phyloP scores from a whole-genome alignment of 2,797 vertebrate species.

The Leuciscus waleckii region DNA sequence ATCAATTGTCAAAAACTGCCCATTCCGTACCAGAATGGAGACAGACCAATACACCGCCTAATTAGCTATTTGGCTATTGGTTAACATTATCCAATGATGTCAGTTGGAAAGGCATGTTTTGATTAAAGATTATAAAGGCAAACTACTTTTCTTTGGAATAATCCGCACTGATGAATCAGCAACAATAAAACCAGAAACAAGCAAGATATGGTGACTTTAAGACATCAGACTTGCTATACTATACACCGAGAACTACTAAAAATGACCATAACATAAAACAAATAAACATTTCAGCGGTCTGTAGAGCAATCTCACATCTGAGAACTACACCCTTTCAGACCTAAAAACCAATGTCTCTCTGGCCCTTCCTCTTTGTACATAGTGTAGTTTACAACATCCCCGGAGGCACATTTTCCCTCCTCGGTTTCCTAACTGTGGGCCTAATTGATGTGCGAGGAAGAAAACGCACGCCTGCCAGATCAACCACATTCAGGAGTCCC shows the following conservation, averaged over 20 bases:
- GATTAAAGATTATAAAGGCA: slow-evolving; percentile 16
- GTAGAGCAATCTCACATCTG: slow-evolving; percentile 13
- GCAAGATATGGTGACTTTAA: background rate
- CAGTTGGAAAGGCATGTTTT: background rate
- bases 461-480: slow-evolving; percentile 41
- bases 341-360: slow-evolving; percentile 29
- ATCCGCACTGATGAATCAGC: background rate
- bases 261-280: background rate
- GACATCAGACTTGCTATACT: background rate
- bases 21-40: background rate
- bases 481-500: slow-evolving; percentile 59
- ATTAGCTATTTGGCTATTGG: background rate
- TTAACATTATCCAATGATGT: background rate
- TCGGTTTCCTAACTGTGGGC: slow-evolving; percentile 58
- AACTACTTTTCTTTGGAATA: background rate
- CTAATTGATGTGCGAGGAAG: slow-evolving; percentile 67
- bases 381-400: slow-evolving; percentile 39
- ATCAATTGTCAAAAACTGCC: background rate
- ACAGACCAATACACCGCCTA: background rate
- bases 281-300: background rate
- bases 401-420: slow-evolving; percentile 33
- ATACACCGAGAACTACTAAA: background rate
- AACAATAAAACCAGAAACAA: background rate
- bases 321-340: slow-evolving; percentile 26
- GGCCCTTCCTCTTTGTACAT: slow-evolving; percentile 36